Base-by-base conservation (phyloP, 2,113 vertebrate species). In the Plotosus lineatus region DNA sequence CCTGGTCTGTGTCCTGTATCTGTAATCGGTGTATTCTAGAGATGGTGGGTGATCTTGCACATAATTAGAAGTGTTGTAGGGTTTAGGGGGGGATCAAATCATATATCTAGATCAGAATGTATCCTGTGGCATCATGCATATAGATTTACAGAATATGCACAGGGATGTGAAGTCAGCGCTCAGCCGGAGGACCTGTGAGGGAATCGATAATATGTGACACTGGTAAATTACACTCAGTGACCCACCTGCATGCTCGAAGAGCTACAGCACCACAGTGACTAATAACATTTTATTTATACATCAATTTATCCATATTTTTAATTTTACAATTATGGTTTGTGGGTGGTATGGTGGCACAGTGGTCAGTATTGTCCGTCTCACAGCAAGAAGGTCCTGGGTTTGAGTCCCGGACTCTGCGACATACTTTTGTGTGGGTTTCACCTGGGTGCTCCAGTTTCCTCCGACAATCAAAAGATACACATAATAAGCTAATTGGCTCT, bases 151-250 rank as follows among this genome's bases (percentile, higher is more conserved):
- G n/a, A 40, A 7, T 44, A 65, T 58, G 42, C 65, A 66, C 21
- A 72, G 26, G 36, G n/a, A 38, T 4, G 42, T 56, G 60, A 81
- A 46, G 58, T 74, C 42, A 17, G 3, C 2, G 48, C 40, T 78
- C 79, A 79, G 48, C 56, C n/a, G 65, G 75, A 58, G 69, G 48
- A 74, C 74, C 77, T 33, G 77, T 21, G 46, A 75, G 48, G 33
- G 61, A 79, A 85, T 85, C 75, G 73, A 83, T 79, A 46, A 63
- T 55, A 38, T 85, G 79, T 83, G 79, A 81, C 69, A 79, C 55
- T 0, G 72, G 75, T 60, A 82, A 69, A 83, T 77, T 85, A 71
- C 81, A 79, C 83, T 77, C 83, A 74, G 3, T 80, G 74, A 74
- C 74, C 78, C 58, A 50, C 48, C 83, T 53, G 44, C 75, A 66